Conservation (phyloP, 2,797 vertebrate genomes). For the Brotula barbata region DNA sequence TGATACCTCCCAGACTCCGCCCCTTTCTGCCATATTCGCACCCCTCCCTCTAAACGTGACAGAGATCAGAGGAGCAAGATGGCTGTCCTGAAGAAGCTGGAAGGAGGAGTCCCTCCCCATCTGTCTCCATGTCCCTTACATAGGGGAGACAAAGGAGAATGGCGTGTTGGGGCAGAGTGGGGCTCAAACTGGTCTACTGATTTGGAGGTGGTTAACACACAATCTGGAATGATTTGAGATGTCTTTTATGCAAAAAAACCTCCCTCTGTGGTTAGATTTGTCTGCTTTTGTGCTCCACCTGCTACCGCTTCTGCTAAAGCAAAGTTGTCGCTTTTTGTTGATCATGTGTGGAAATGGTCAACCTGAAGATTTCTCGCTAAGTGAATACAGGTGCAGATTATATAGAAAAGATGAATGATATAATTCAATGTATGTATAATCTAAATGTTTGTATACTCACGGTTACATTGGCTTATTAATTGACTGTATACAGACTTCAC, state of each 20-base stretch:
- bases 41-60: slow-evolving; percentile 17
- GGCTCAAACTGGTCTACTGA: not conserved
- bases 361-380: slow-evolving; percentile 12
- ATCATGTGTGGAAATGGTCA: slow-evolving; percentile 14
- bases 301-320: slow-evolving; percentile 13
- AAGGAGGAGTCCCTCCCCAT: slow-evolving; percentile 9
- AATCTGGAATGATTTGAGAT: slow-evolving; percentile 54
- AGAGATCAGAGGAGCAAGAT: slow-evolving; percentile 34
- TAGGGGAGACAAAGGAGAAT: not conserved
- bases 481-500: too few relatives aligned
- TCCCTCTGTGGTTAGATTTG: slow-evolving; percentile 24
- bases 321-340: slow-evolving; percentile 14
- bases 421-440: slow-evolving; percentile 74
- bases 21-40: not conserved
- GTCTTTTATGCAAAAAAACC: slow-evolving; percentile 42
- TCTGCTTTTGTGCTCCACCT: slow-evolving; percentile 19
- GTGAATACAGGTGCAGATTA: slow-evolving; percentile 45
- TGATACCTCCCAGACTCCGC: slow-evolving; percentile 54
- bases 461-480: slow-evolving; percentile 65
- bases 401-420: slow-evolving; percentile 51
- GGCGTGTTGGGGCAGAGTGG: not conserved
- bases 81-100: slow-evolving; percentile 9
- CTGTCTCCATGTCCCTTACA: slow-evolving; percentile 12
- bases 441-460: slow-evolving; percentile 73
- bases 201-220: slow-evolving; percentile 6